Conservation (phyloP, 2,888 invertebrate genomes). For the Mimumesa dahlbomi region DNA sequence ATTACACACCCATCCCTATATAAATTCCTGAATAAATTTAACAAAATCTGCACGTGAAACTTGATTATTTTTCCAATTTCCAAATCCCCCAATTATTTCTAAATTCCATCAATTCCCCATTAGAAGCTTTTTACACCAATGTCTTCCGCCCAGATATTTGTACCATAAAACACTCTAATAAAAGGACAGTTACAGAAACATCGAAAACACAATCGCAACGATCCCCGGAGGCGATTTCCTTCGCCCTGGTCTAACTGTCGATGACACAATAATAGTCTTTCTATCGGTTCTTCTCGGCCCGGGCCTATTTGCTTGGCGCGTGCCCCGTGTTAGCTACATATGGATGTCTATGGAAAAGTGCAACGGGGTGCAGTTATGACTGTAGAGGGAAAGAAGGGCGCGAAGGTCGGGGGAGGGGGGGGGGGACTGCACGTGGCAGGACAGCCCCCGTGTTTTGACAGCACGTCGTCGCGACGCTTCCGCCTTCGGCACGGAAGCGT, state of each 20-base stretch:
- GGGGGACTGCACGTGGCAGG: slow-evolving; percentile 73
- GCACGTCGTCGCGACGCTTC: slow-evolving; percentile 73
- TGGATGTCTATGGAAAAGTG: slow-evolving; percentile 38
- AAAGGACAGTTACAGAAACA: no score
- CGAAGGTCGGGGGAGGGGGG: slow-evolving; percentile 70
- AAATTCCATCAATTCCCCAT: no score
- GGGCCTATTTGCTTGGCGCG: slow-evolving; percentile 43
- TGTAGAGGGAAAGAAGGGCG: slow-evolving; percentile 66
- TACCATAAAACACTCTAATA: no score
- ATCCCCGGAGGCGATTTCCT: neutral
- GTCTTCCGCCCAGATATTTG: no score
- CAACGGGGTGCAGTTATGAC: slow-evolving; percentile 66
- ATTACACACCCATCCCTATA: no score
- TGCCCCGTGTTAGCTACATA: slow-evolving; percentile 23
- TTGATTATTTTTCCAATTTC: no score
- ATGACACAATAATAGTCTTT: slow-evolving; percentile 28
- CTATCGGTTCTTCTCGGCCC: slow-evolving; percentile 2
- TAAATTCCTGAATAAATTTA: no score
- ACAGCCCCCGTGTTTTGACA: slow-evolving; percentile 77
- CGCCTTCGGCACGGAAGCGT: slow-evolving; percentile 62
- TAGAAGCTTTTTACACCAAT: no score
- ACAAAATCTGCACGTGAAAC: no score
- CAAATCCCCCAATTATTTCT: no score
- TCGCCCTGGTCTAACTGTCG: neutral
- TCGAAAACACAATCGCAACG: neutral